Percentiles rank a stretch among this genome's conserved stretches.
Conservation (phyloP, 1,140 invertebrate genomes). For the Dendroctonus valens region DNA sequence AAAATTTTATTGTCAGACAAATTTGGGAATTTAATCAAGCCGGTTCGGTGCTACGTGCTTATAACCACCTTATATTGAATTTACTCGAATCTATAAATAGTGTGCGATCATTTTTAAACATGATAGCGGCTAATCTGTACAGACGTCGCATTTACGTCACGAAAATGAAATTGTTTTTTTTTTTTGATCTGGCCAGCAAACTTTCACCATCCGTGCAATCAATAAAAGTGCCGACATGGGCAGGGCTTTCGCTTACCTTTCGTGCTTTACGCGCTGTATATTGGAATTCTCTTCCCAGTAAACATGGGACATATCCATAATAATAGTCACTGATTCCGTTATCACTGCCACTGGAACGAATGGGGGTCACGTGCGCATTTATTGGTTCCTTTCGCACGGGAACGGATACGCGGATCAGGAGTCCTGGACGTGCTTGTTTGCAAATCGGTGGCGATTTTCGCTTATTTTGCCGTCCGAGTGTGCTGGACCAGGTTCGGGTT, state of each 20-base stretch:
- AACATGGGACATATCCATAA: conserved; percentile 41
- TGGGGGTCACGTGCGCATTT: background rate
- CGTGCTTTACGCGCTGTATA: conserved; percentile 41
- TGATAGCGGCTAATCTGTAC: conserved; percentile 26
- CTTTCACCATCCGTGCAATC: background rate
- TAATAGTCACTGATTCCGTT: conserved; percentile 5
- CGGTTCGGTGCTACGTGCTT: background rate
- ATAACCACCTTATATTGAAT: conserved; percentile 20
- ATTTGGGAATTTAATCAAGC: background rate
- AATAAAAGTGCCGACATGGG: background rate
- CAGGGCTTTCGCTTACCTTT: conserved; percentile 36
- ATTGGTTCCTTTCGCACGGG: background rate
- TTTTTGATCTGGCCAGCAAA: background rate
- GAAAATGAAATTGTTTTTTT: conserved; percentile 21
- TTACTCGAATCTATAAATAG: conserved; percentile 22
- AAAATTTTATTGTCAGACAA: background rate
- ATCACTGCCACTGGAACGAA: background rate
- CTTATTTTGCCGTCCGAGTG: conserved; percentile 26
- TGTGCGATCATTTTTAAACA: conserved; percentile 25
- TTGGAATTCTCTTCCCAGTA: conserved; percentile 43
- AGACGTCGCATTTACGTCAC: conserved; percentile 37
- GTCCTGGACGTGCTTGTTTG: conserved; percentile 23
- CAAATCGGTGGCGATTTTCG: conserved; percentile 19
- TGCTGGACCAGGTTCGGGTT: too few relatives aligned
- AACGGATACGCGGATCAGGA: background rate